Conservation (phyloP, 2,888 invertebrate genomes). For the Papilio elwesi region DNA sequence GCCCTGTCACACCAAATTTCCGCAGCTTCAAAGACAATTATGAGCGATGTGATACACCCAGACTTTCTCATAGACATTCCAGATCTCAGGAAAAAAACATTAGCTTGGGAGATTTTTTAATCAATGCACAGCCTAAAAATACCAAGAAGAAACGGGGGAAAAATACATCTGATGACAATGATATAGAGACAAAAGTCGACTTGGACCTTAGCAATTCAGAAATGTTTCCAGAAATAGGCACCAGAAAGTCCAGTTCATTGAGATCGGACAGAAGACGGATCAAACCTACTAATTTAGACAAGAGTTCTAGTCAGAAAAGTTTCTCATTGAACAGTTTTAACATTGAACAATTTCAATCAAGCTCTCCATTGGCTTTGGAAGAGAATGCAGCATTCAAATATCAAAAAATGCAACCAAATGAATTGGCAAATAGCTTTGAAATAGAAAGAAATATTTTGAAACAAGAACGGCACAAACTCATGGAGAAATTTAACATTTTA, state of each 20-base stretch:
- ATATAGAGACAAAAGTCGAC: constrained; percentile 61
- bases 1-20: constrained; percentile 67
- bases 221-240: constrained; percentile 75
- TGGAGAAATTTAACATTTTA: constrained; percentile 77
- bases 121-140: constrained; percentile 62
- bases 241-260: constrained; percentile 68
- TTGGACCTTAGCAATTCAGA: constrained; percentile 73
- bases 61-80: constrained; percentile 63
- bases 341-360: constrained; percentile 67
- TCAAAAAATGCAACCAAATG: constrained; percentile 64
- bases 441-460: constrained; percentile 73
- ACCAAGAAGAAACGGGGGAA: constrained; percentile 66
- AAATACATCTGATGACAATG: constrained; percentile 59
- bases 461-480: constrained; percentile 73
- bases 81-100: constrained; percentile 70
- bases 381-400: constrained; percentile 72
- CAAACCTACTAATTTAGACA: constrained; percentile 81
- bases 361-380: constrained; percentile 61
- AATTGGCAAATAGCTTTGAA: constrained; percentile 65
- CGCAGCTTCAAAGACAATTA: constrained; percentile 57
- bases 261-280: constrained; percentile 73
- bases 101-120: constrained; percentile 70
- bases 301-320: constrained; percentile 61
- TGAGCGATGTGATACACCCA: constrained; percentile 73
- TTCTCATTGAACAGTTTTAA: constrained; percentile 69